Evolutionary conservation across 2,113 vertebrate species (phyloP), one percentile per base, ranked within the genome.

Genomic region (Rhinichthys klamathensis): DNA sequence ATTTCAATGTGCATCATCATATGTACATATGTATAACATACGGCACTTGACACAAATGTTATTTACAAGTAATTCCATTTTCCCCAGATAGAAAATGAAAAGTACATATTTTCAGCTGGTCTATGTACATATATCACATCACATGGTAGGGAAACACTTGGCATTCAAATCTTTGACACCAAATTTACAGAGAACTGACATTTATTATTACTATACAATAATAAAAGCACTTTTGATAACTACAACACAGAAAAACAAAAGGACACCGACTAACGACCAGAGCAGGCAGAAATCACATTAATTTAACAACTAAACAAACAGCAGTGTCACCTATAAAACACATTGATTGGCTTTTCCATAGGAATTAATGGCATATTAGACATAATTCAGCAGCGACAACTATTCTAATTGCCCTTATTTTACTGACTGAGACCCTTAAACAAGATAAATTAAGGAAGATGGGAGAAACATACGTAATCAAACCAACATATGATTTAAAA

Each of bases 1-100:
- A 69, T 10, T 11, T 63, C 56, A n/a, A 65, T 80, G 72, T 49
- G 87, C 70, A 82, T n/a, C 15, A 77, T 25, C 15, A 77, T 25
- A 81, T 87, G 25, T 27, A 10, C 86, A 85, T 54, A 93, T 92
- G 90, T 91, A 93, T 91, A 89, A 94, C 89, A 93, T 92, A 92
- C 87, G 69, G 88, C 41, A 85, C 63, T 80, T 74, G 87, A 91
- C 89, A 76, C 88, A 90, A 82, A 92, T 41, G 21, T 83, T 75
- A 58, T 49, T 61, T 38, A 72, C 54, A 88, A 83, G 30, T 3
- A 49, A 88, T 82, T 91, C 75, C 90, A 92, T 89, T 41, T 91
- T 86, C 85, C 16, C 77, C 18, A 38, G 86, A 91, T 77, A 92
- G 88, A 85, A 93, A 89, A 88, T 13, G 80, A 60, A 87, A 41